A percentile compares a stretch with the other conserved stretches of the same genome.
These are phyloP conservation scores for Macaca nemestrina DNA, from an alignment of 2,113 vertebrate species.

Conservation along the genomic window DNA sequence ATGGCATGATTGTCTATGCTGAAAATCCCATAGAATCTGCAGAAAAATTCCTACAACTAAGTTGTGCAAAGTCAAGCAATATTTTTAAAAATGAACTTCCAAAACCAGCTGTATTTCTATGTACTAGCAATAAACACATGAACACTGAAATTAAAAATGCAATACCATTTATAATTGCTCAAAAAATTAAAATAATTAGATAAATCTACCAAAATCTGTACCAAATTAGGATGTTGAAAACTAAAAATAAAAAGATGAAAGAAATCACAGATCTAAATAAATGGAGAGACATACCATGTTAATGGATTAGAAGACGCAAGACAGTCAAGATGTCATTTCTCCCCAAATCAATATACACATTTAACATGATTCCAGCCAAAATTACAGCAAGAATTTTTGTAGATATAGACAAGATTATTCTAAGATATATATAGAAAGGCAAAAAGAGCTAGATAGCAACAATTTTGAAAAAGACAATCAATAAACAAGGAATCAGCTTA, in stretches of 20 bases:
- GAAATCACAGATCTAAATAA: not conserved
- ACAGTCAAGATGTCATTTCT: not conserved
- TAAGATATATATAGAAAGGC: not conserved
- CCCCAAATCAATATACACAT: not conserved
- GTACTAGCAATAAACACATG: not conserved
- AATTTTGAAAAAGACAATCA: not conserved
- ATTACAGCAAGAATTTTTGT: not conserved
- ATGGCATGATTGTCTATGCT: not conserved
- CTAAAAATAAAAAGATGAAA: not conserved
- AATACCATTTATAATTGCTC: not conserved
- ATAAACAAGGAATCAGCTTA: not conserved
- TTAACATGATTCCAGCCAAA: not conserved
- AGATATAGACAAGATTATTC: not conserved
- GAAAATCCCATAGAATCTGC: not conserved
- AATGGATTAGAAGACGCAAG: not conserved
- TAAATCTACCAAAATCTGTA: not conserved
- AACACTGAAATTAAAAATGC: not conserved
- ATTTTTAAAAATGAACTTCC: not conserved
- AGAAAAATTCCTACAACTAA: not conserved
- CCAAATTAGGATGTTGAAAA: not conserved
- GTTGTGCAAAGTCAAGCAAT: not conserved
- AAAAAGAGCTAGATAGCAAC: not conserved
- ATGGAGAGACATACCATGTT: not conserved
- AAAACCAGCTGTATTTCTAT: not conserved
- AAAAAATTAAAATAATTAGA: slow-evolving; percentile 34